Evolutionary conservation across 2,888 invertebrate genomes (phyloP).

Genomic region (Hylaea fasciaria): DNA sequence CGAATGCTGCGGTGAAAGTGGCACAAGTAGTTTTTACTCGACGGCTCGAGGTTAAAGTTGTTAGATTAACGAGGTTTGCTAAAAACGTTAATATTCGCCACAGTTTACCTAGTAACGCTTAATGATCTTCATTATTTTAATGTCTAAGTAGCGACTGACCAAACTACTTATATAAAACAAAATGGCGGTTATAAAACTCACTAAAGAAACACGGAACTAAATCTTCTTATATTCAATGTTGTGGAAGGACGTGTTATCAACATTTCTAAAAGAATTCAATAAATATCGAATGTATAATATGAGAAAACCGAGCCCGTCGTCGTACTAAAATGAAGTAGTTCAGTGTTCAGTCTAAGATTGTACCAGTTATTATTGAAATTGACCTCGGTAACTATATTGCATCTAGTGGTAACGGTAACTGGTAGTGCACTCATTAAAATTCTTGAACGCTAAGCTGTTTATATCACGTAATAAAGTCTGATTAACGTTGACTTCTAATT

Average conservation of each 20-base stretch:
- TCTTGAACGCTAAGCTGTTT: conserved; percentile 19
- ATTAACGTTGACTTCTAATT: conserved; percentile 10
- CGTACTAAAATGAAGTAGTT: too few species aligned
- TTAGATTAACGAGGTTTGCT: conserved; percentile 21
- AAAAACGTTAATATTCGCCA: conserved; percentile 16
- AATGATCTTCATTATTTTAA: conserved; percentile 1
- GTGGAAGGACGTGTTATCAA: too few species aligned
- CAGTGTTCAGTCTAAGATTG: too few species aligned
- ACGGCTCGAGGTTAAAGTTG: conserved; percentile 28
- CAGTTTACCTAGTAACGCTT: conserved; percentile 5
- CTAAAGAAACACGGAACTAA: too few species aligned
- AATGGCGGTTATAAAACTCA: neutral
- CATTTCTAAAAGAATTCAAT: too few species aligned
- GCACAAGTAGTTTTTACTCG: conserved; percentile 34
- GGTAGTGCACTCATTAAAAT: conserved; percentile 15
- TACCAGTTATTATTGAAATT: conserved; percentile 5
- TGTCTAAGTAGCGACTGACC: neutral
- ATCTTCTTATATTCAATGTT: too few species aligned
- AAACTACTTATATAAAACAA: neutral
- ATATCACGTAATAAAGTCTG: conserved; percentile 21
- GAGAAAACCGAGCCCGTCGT: too few species aligned
- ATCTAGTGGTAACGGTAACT: conserved; percentile 6
- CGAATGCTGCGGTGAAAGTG: conserved; percentile 32
- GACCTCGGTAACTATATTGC: conserved; percentile 11
- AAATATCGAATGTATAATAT: too few species aligned